Conservation (phyloP, 64 coral and sea anemone genomes). For the Exaiptasia diaphana region DNA sequence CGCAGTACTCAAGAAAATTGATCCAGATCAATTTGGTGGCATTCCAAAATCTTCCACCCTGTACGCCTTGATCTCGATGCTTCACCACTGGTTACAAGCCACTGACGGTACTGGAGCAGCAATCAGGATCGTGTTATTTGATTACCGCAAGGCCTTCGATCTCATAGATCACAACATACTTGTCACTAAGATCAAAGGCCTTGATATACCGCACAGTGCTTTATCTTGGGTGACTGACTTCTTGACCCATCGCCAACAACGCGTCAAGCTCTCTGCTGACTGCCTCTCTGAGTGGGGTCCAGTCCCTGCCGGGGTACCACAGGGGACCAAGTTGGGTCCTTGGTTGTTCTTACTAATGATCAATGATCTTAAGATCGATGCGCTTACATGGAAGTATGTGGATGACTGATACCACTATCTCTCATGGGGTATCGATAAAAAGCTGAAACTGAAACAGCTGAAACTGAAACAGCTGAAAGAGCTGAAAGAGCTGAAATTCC, state of each 20-base stretch:
- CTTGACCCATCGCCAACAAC: background rate
- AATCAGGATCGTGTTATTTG: background rate
- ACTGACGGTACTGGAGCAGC: slow-evolving; percentile 18
- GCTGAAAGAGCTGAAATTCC: too few species aligned
- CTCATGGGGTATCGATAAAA: too few species aligned
- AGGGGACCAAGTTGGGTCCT: slow-evolving; percentile 4
- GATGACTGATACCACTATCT: too few species aligned
- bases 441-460: too few species aligned
- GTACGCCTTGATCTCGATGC: slow-evolving; percentile 18
- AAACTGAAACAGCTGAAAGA: too few species aligned
- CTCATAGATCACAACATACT: slow-evolving; percentile 1
- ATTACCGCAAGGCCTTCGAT: too few species aligned
- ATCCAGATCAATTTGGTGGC: slow-evolving; percentile 24
- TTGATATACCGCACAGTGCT: background rate
- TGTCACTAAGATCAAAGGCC: background rate
- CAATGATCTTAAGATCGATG: background rate
- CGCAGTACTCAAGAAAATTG: background rate
- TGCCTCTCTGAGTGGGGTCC: slow-evolving; percentile 20
- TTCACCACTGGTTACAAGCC: slow-evolving; percentile 21
- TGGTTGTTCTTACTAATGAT: slow-evolving; percentile 25
- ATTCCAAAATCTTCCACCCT: too few species aligned
- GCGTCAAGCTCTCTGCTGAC: slow-evolving; percentile 16
- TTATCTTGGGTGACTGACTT: background rate
- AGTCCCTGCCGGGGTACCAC: slow-evolving; percentile 17
- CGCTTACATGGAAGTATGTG: slow-evolving; percentile 17